phyloP scores from a whole-genome alignment of 2,113 vertebrate genomes.

The Passer montanus region DNA sequence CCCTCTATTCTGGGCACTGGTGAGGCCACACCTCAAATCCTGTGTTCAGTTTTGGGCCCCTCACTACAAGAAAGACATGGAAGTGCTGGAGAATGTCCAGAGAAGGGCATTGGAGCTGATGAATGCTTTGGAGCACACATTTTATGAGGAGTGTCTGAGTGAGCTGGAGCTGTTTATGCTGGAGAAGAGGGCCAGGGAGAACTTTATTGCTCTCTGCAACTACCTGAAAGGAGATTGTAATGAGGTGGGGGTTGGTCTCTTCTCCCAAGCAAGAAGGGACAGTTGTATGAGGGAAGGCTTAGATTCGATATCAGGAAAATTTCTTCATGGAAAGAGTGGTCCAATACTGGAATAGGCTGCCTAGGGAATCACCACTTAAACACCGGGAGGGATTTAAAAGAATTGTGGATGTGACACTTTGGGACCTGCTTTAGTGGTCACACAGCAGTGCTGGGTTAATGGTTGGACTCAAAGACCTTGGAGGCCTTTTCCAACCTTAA shows the following conservation, averaged over 20 bases:
- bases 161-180: neutral
- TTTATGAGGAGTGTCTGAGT: neutral
- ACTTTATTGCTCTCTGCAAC: neutral
- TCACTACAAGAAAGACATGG: neutral
- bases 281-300: neutral
- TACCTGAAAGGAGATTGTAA: neutral
- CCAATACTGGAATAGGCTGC: neutral
- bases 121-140: neutral
- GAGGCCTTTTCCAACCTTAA: neutral
- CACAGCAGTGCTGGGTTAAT: neutral
- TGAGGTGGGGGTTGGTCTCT: neutral
- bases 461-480: neutral
- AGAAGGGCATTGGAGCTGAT: neutral
- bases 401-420: neutral
- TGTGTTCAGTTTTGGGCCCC: neutral
- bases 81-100: neutral
- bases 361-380: neutral
- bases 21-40: rapidly evolving
- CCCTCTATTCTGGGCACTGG: neutral
- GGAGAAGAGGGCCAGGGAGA: neutral
- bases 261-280: neutral
- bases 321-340: neutral
- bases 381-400: neutral
- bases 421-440: neutral
- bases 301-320: neutral